phyloP scores from a whole-genome alignment of 2,113 vertebrate genomes.

The Potamarius usumacintae region DNA sequence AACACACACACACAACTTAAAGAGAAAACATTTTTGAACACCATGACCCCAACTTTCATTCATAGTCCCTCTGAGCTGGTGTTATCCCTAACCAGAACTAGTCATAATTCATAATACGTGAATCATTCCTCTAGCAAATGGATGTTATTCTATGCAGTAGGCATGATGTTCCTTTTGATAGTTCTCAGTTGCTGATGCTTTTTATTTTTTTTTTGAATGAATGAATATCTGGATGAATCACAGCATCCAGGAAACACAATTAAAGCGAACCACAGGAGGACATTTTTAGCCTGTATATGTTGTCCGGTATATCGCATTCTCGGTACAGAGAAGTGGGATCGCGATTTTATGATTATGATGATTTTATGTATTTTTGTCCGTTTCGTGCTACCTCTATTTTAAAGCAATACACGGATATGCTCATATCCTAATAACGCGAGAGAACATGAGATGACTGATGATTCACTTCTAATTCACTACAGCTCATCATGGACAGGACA shows the following conservation, averaged over 20 bases:
- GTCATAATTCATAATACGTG: not conserved
- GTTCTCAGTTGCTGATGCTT: not conserved
- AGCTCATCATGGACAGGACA: conserved; percentile 22
- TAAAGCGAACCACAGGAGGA: not conserved
- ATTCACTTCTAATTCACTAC: conserved; percentile 19
- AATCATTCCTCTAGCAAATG: not conserved
- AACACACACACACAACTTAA: not conserved
- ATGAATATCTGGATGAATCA: conserved; percentile 1
- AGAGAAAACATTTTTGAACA: not conserved
- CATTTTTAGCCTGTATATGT: not conserved
- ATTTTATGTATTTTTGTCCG: not conserved
- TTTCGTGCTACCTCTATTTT: not conserved
- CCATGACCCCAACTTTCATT: not conserved
- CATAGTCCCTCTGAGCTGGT: not conserved
- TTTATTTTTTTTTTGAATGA: not conserved
- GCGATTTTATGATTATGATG: not conserved
- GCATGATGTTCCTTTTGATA: not conserved
- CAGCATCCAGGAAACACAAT: not conserved
- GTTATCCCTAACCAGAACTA: not conserved
- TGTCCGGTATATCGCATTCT: not conserved
- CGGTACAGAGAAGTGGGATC: not conserved
- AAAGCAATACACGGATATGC: conserved; percentile 1
- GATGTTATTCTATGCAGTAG: not conserved
- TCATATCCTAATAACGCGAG: conserved; percentile 6
- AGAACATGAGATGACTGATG: not conserved